phyloP scores from a whole-genome alignment of 2,797 vertebrate genomes.

The Setipinna tenuifilis region DNA sequence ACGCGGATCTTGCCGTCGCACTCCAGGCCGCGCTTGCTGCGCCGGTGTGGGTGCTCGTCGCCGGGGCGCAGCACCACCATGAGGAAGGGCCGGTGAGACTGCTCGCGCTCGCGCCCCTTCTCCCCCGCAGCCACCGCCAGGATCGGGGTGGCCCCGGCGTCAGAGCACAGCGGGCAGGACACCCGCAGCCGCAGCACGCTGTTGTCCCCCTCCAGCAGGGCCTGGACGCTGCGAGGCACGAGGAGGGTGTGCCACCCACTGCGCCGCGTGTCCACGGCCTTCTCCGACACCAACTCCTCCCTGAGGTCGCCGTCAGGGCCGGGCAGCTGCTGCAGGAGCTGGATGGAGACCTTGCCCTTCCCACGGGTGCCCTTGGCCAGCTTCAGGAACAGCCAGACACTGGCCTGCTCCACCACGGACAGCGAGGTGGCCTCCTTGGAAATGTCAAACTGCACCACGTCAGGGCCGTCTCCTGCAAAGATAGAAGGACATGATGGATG shows the following conservation, averaged over 20 bases:
- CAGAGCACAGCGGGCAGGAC: conserved; percentile 81
- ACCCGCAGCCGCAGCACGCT: conserved; percentile 78
- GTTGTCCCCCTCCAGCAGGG: conserved; percentile 77
- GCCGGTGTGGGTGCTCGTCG: conserved; percentile 80
- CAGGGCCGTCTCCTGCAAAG: conserved; percentile 74
- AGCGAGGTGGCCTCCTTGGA: conserved; percentile 83
- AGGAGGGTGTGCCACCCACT: conserved; percentile 88
- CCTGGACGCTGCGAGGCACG: conserved; percentile 80
- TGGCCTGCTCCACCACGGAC: conserved; percentile 82
- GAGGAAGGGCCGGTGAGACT: conserved; percentile 85
- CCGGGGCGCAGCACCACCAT: conserved; percentile 84
- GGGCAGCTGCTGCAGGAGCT: conserved; percentile 76
- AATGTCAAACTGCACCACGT: conserved; percentile 84
- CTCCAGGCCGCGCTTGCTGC: conserved; percentile 82
- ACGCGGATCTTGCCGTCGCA: conserved; percentile 86
- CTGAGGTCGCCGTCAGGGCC: conserved; percentile 65
- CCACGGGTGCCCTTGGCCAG: conserved; percentile 83
- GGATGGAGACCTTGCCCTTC: conserved; percentile 82
- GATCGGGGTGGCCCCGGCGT: conserved; percentile 78
- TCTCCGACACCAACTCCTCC: conserved; percentile 80
- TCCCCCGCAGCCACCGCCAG: conserved; percentile 63
- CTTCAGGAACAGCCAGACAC: conserved; percentile 86
- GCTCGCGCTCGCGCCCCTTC: conserved; percentile 80
- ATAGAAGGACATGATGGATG: conserved; percentile 51
- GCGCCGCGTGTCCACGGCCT: conserved; percentile 83